These are phyloP conservation scores for Ailuropoda melanoleuca DNA, from an alignment of 2,113 vertebrate genomes.

Conservation along the genomic window DNA sequence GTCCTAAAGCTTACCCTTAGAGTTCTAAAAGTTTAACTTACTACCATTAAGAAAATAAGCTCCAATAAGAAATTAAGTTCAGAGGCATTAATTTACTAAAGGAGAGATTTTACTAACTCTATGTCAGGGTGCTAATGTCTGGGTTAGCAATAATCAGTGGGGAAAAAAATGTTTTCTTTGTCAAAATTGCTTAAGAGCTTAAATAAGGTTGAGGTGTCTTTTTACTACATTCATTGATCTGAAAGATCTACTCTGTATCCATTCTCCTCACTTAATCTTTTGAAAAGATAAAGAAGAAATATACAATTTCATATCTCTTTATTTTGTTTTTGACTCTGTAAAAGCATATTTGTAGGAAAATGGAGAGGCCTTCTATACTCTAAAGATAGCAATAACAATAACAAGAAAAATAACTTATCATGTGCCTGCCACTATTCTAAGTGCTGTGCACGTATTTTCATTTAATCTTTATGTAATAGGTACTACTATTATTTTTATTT, in stretches of 20 bases:
- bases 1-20: neutral
- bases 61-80: neutral
- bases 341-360: conserved; percentile 13
- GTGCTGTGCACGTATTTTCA: neutral
- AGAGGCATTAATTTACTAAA: neutral
- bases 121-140: neutral
- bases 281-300: neutral
- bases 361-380: neutral
- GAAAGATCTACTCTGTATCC: neutral
- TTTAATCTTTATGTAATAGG: neutral
- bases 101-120: neutral
- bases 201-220: neutral
- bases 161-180: neutral
- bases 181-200: neutral
- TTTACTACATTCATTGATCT: neutral
- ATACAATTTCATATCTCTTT: neutral
- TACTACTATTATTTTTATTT: neutral
- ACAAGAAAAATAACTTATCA: neutral
- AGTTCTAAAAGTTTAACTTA: neutral
- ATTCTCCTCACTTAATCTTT: neutral
- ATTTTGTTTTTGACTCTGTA: neutral
- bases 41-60: neutral
- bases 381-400: neutral
- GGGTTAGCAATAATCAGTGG: neutral
- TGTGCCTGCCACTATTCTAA: neutral